These are phyloP conservation scores for Drosophila testacea DNA, from an alignment of 2,888 invertebrate species.

Conservation along the genomic window DNA sequence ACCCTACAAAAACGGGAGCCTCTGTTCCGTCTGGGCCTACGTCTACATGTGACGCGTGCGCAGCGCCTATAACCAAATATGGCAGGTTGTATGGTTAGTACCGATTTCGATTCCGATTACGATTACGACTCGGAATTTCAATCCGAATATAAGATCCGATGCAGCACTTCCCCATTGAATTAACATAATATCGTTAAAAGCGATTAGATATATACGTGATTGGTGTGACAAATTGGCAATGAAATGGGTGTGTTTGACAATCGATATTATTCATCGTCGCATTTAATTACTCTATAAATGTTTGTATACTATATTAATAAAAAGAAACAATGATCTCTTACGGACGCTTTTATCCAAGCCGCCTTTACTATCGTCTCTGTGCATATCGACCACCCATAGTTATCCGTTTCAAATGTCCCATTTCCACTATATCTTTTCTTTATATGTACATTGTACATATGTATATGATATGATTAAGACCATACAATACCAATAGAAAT, in stretches of 20 bases:
- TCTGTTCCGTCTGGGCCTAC: not conserved
- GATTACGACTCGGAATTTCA: not conserved
- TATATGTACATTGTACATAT: no score
- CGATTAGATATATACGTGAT: conserved; percentile 38
- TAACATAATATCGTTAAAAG: conserved; percentile 30
- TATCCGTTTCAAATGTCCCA: no score
- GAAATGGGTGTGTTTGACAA: not conserved
- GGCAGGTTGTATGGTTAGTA: not conserved
- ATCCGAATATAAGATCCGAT: not conserved
- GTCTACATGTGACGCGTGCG: conserved; percentile 35
- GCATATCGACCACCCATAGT: no score
- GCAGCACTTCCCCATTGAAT: not conserved
- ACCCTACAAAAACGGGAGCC: not conserved
- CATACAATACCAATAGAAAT: no score
- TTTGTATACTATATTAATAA: not conserved
- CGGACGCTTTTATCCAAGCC: conserved; percentile 35
- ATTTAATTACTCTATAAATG: conserved; percentile 32
- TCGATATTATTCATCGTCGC: not conserved
- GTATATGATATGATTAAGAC: no score
- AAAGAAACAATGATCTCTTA: conserved; percentile 7
- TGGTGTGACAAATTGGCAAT: conserved; percentile 4
- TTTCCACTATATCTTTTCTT: no score
- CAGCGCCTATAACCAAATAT: conserved; percentile 32
- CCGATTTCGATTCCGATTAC: not conserved
- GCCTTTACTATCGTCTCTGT: not conserved